Evolutionary conservation across 2,113 vertebrate species (phyloP), one percentile per base, ranked within the genome.

Genomic region (Telmatochromis bifrenatus): DNA sequence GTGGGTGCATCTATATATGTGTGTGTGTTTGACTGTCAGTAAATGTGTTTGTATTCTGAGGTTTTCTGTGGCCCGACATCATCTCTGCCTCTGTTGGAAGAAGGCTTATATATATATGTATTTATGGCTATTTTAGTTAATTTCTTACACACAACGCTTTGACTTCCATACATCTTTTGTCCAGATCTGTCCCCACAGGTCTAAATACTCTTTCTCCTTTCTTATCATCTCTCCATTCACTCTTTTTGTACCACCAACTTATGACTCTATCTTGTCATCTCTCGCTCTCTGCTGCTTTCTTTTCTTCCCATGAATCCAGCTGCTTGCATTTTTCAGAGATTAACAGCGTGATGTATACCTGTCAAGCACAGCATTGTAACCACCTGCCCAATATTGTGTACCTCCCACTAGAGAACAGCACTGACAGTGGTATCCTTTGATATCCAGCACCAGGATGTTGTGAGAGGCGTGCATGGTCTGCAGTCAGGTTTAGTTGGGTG

Each of bases 1-100:
- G 85, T 94, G 88, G 90, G 91, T 83, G 84, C 42, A 54, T 89
- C 11, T 84, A 47, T 86, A 26, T 70, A 7, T 79, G 23, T 87
- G 80, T 84, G 83, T 26, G 53, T 75, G 56, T 84, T 73, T 65
- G 77, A 70, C 65, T 83, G 55, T 87, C 23, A 75, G 81, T 77
- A 23, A 87, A 53, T 31, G 37, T 84, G 51, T 55, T 60, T 83
- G 75, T 70, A 35, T 83, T 39, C 26, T 13, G 37, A 55, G 35
- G 53, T 73, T 88, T 51, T 88, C 15, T 81, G 17, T 28, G 51
- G 33, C 55, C 11, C 26, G 47, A 82, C 81, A 19, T 60, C 33
- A 19, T 87, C 23, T 26, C 26, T 7, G 8, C 3, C n/a, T 79
- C 65, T 37, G 49, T 86, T 13, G 5, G 13, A 89, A 49, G 45